Percentiles rank a stretch among this genome's conserved stretches.
Evolutionary conservation across 2,113 vertebrate genomes (phyloP).

Genomic region (Urocolius indicus): DNA sequence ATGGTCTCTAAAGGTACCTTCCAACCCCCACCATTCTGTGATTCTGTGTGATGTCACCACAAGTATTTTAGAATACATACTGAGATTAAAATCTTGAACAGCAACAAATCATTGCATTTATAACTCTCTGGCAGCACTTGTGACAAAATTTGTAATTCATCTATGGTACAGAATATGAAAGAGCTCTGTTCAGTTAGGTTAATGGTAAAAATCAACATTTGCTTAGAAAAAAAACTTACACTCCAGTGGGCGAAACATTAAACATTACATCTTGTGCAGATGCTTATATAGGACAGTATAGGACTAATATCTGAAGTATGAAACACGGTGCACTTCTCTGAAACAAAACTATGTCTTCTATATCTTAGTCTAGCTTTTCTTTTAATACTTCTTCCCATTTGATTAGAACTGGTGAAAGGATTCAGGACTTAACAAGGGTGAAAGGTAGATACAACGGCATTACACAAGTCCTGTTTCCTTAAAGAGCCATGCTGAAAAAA

Average conservation of each 20-base stretch:
- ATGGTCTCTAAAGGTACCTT: no score
- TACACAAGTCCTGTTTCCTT: not conserved
- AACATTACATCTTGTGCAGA: not conserved
- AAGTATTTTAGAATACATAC: not conserved
- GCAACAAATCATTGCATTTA: not conserved
- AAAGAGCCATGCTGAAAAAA: not conserved
- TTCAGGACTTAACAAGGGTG: not conserved
- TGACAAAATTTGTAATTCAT: not conserved
- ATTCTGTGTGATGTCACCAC: not conserved
- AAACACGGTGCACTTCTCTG: not conserved
- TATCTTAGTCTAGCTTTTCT: not conserved
- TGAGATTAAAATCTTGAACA: not conserved
- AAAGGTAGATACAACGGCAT: not conserved
- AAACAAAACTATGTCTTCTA: not conserved
- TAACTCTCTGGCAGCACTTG: not conserved
- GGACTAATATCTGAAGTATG: not conserved
- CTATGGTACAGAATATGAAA: not conserved
- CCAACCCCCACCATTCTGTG: no score
- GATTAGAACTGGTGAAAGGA: not conserved
- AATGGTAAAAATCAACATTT: not conserved
- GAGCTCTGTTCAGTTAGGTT: not conserved
- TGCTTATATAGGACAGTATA: not conserved
- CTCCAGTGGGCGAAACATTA: accelerated
- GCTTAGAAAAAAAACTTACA: not conserved
- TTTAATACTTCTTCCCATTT: not conserved